phyloP scores from a whole-genome alignment of 1,140 invertebrate genomes.

The Macrobrachium nipponense region DNA sequence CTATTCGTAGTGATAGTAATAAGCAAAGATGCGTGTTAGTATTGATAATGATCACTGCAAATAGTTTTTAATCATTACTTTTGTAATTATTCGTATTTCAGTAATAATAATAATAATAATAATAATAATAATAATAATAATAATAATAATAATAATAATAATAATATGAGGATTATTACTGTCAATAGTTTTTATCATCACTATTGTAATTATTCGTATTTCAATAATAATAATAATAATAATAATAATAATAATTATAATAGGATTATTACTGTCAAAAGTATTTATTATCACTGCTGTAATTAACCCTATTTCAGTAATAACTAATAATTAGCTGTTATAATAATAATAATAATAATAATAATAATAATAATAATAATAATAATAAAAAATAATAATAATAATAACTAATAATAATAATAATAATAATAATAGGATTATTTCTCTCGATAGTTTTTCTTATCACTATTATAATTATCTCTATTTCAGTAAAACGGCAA shows the following conservation, averaged over 20 bases:
- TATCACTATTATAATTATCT: slow-evolving; percentile 27
- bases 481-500: too few species aligned
- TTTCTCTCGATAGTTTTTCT: slow-evolving; percentile 14
- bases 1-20: too few species aligned
- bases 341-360: slow-evolving; percentile 7
- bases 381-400: slow-evolving; percentile 8
- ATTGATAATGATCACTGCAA: too few species aligned
- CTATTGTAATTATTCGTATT: slow-evolving; percentile 4
- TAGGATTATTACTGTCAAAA: neutral
- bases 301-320: slow-evolving; percentile 7
- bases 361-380: slow-evolving; percentile 17
- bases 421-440: slow-evolving; percentile 1
- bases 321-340: neutral
- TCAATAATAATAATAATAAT: slow-evolving; percentile 17
- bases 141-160: slow-evolving; percentile 26
- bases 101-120: slow-evolving; percentile 1
- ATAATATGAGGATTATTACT: neutral
- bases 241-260: slow-evolving; percentile 7
- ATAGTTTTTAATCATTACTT: too few species aligned
- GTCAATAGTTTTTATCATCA: neutral
- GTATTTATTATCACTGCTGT: neutral
- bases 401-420: slow-evolving; percentile 21
- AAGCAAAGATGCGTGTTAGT: too few species aligned
- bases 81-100: too few species aligned
- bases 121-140: slow-evolving; percentile 19